phyloP scores from a whole-genome alignment of 2,888 invertebrate genomes.

The Troides aeacus region DNA sequence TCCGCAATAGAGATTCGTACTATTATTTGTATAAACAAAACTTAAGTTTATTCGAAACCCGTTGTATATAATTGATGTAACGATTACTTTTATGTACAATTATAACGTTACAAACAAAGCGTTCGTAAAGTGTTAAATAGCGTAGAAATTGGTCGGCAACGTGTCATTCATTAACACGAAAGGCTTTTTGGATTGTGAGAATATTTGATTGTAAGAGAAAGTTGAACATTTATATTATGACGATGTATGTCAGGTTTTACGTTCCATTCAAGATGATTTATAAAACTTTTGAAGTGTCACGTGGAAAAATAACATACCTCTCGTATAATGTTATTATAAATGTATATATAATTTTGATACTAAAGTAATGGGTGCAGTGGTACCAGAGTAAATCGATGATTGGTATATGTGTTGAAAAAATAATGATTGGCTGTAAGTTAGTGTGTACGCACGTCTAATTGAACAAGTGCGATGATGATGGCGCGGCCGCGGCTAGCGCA shows the following conservation, averaged over 20 bases:
- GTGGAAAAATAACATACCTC: not conserved
- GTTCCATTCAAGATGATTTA: slow-evolving; percentile 15
- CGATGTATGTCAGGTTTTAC: slow-evolving; percentile 8
- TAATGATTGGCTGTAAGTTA: slow-evolving; percentile 3
- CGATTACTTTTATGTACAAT: slow-evolving; percentile 27
- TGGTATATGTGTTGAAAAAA: not conserved
- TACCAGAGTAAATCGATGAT: not conserved
- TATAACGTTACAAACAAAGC: slow-evolving; percentile 29
- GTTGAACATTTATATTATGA: slow-evolving; percentile 21
- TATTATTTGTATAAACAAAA: not conserved
- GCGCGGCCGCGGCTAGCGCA: slow-evolving; percentile 57
- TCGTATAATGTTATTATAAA: not conserved
- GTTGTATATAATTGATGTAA: slow-evolving; percentile 28
- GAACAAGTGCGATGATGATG: slow-evolving; percentile 67
- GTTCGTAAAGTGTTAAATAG: slow-evolving; percentile 27
- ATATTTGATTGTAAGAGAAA: slow-evolving; percentile 27
- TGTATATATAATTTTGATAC: not conserved
- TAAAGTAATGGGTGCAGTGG: not conserved
- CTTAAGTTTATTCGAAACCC: slow-evolving; percentile 24
- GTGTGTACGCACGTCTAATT: slow-evolving; percentile 65
- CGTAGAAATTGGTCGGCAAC: slow-evolving; percentile 27
- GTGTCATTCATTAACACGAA: slow-evolving; percentile 25
- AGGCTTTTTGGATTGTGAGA: slow-evolving; percentile 25
- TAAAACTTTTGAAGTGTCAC: slow-evolving; percentile 2
- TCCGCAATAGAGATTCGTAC: not conserved